Evolutionary conservation across 2,113 vertebrate genomes (phyloP).

Genomic region (Scalopus aquaticus): DNA sequence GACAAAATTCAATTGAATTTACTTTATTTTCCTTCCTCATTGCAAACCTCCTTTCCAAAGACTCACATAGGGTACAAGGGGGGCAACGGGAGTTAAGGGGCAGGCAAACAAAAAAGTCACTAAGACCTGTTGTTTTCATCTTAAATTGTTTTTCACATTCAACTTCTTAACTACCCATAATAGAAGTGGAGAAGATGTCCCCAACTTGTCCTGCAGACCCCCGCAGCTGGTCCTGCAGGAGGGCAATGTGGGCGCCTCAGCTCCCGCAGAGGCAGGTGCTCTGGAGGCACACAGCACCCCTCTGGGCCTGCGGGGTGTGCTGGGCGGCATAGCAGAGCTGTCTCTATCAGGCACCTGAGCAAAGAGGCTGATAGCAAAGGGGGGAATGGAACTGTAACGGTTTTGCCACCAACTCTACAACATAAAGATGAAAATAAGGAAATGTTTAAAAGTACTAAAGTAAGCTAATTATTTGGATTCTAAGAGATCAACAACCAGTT

Average conservation of each 20-base stretch:
- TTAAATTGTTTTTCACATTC: not conserved
- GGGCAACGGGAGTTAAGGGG: rapidly evolving
- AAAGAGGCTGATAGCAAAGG: not conserved
- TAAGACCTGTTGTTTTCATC: not conserved
- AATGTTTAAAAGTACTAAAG: not conserved
- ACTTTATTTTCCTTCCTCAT: not conserved
- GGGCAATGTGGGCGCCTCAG: not conserved
- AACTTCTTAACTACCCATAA: not conserved
- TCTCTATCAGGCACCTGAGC: not conserved
- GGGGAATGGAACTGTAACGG: not conserved
- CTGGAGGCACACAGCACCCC: not conserved
- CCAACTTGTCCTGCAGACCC: not conserved
- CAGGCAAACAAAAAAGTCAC: not conserved
- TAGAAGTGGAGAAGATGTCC: not conserved
- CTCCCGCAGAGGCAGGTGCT: not conserved
- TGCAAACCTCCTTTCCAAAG: not conserved
- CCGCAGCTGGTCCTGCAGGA: not conserved
- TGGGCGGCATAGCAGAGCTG: not conserved
- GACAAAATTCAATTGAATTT: not conserved
- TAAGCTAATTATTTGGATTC: not conserved
- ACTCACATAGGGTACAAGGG: not conserved
- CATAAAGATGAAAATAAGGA: not conserved
- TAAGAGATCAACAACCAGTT: not conserved
- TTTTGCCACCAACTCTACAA: not conserved
- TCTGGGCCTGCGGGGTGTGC: too few species aligned